Evolutionary conservation across 2,888 invertebrate genomes (phyloP), one percentile per base, ranked within the genome.

Genomic region (Drosophila pullipes): DNA sequence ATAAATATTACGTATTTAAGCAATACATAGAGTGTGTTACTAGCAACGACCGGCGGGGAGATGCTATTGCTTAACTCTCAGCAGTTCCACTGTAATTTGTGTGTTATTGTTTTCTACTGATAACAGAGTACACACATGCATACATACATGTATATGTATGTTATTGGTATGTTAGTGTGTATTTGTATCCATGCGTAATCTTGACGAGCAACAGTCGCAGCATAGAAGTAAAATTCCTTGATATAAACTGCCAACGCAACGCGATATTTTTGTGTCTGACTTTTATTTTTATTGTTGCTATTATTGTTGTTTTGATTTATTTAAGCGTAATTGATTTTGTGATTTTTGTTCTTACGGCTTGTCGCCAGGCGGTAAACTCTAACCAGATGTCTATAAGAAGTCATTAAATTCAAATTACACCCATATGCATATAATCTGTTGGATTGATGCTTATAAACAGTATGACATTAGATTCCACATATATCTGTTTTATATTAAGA

Each of bases 51-150:
- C 68, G 66, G 44, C 37, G 52, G 5, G 30, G 10, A 47, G 61
- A 66, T 75, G 63, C 60, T 61, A 57, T 47, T 63, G 35, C 35
- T 54, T 25, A 41, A 35, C 58, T 58, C 59, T 64, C 59, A 22
- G 10, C 28, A 35, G 44, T 37, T 62, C 50, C 37, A 50, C 28
- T 61, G 44, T 64, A 69, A 49, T 53, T 63, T 65, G 47, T 57
- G 13, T 68, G 13, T 59, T 61, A 49, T 57, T 69, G 59, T 61
- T 63, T 53, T 69, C 31, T 3, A 54, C 72, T 79, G 78, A 79
- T 79, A 79, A 69, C 53, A 71, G 35, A 53, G 44, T 33, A 28
- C 31, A 31, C 9, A 31, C 30, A 28, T 30, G 39, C 47, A 67
- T 50, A 30, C 64, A 35, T 55, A 49, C 2, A 44, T 58, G 30